A percentile compares a stretch with the other conserved stretches of the same genome.
Evolutionary conservation across 2,113 vertebrate species (phyloP).

Genomic region (Neotoma lepida): DNA sequence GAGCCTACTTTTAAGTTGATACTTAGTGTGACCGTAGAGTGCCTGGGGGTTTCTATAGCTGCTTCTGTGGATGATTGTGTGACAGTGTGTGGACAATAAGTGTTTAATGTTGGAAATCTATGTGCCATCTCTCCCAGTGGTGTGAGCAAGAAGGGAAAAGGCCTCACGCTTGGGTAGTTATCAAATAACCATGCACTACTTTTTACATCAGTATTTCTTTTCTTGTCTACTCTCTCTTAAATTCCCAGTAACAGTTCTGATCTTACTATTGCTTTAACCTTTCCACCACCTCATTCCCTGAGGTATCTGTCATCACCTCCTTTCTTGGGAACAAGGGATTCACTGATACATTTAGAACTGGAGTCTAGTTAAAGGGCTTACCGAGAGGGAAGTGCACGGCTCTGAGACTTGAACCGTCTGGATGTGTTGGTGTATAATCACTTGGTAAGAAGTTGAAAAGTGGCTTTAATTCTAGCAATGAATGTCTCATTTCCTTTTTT

Average conservation of each 20-base stretch:
- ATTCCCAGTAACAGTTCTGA: background rate
- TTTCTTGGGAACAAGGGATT: constrained; percentile 32
- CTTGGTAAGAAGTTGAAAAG: background rate
- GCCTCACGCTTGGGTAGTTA: background rate
- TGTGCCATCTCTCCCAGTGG: background rate
- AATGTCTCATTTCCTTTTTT: background rate
- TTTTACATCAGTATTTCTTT: constrained; percentile 16
- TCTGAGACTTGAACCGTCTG: background rate
- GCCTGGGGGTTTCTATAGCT: background rate
- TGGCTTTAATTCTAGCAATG: constrained; percentile 26
- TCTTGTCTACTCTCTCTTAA: background rate
- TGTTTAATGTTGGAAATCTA: background rate
- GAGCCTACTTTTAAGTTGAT: background rate
- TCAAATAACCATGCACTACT: background rate
- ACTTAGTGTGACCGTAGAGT: background rate
- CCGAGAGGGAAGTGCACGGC: background rate
- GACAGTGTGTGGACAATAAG: too few relatives aligned
- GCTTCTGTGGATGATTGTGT: background rate
- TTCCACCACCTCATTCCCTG: background rate
- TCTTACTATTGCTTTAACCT: background rate
- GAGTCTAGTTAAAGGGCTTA: background rate
- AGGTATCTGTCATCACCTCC: background rate
- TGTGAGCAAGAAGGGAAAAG: background rate
- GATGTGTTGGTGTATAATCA: background rate
- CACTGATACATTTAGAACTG: background rate